These are phyloP conservation scores for Cossypha dichroa DNA, from an alignment of 2,797 vertebrate genomes.

Conservation along the genomic window DNA sequence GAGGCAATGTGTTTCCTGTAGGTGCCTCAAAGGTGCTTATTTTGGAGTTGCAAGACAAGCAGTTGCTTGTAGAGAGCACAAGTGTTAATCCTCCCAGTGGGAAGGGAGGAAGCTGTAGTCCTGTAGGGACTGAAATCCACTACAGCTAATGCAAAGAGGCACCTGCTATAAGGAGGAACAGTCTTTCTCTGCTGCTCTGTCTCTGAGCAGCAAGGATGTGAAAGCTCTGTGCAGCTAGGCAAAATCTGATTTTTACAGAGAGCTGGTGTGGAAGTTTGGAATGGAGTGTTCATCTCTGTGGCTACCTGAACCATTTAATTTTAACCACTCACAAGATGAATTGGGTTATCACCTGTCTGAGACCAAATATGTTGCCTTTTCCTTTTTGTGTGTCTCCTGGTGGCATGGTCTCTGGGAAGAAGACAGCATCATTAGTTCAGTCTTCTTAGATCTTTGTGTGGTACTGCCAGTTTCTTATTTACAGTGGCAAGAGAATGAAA, in stretches of 20 bases:
- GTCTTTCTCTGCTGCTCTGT: not conserved
- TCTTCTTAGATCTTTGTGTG: not conserved
- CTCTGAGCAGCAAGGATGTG: not conserved
- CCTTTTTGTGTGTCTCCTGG: not conserved
- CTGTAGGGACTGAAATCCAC: not conserved
- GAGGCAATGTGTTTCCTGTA: slow-evolving; percentile 14
- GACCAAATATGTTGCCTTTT: not conserved
- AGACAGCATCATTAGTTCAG: not conserved
- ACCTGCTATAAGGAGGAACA: slow-evolving; percentile 36
- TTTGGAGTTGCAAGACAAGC: slow-evolving; percentile 52
- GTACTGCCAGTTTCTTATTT: slow-evolving; percentile 5
- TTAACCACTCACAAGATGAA: not conserved
- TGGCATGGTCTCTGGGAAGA: not conserved
- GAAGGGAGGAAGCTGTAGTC: slow-evolving; percentile 14
- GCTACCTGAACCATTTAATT: not conserved
- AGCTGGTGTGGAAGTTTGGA: not conserved
- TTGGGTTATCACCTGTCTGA: not conserved
- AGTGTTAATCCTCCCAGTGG: slow-evolving; percentile 26
- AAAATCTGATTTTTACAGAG: not conserved
- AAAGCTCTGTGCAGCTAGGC: not conserved
- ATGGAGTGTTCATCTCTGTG: not conserved
- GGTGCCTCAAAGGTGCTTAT: slow-evolving; percentile 22
- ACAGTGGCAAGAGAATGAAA: not conserved
- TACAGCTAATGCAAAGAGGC: slow-evolving; percentile 30
- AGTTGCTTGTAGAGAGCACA: slow-evolving; percentile 57